Base-by-base conservation (phyloP, 1,140 invertebrate genomes). In the Drosophila truncata region DNA sequence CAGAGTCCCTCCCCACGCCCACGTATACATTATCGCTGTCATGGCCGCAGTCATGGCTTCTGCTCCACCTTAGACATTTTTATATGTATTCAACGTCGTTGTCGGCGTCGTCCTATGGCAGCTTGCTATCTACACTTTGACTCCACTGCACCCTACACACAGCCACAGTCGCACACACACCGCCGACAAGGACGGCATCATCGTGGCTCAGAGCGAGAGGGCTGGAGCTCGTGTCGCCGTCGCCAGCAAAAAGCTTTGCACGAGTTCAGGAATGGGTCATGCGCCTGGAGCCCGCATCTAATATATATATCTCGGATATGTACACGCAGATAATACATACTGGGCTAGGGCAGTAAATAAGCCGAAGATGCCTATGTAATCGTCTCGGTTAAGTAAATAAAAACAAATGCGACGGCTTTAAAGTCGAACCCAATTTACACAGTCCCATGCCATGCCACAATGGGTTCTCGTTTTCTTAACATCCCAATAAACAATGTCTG, bases 1-100 rank as follows among this genome's bases (percentile, higher is more conserved):
- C 52, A 55, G 20, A 55, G 52, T 25, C 23, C 52, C 44, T 23
- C 25, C 39, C 50, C 63, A 80, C 55, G 60, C 35, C 63, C 58
- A 58, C 55, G 77, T 90, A 84, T 88, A 88, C 85, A 88, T 88
- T 88, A 88, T 88, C 78, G 86, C 86, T 90, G 86, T 90, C 86
- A 87, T 91, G 87, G 82, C 82, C 87, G 80, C 87, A 91, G 87
- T 91, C 87, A 91, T 91, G 87, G 87, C 87, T 91, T 91, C 88
- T 91, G 87, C 87, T 91, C 87, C 87, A 91, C 87, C 87, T 91
- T 91, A 91, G 87, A 90, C 85, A 75, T 83, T 77, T 83, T 72
- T 83, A 83, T 83, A 82, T 82, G 80, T 83, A 82, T 83, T 83
- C 75, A 75, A 81, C 80, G 83, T 88, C 83, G 73, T 80, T 82